A percentile compares a stretch with the other conserved stretches of the same genome.
Evolutionary conservation across 23 tunicate species (phyloP).

Genomic region (Trididemnum miniatum): DNA sequence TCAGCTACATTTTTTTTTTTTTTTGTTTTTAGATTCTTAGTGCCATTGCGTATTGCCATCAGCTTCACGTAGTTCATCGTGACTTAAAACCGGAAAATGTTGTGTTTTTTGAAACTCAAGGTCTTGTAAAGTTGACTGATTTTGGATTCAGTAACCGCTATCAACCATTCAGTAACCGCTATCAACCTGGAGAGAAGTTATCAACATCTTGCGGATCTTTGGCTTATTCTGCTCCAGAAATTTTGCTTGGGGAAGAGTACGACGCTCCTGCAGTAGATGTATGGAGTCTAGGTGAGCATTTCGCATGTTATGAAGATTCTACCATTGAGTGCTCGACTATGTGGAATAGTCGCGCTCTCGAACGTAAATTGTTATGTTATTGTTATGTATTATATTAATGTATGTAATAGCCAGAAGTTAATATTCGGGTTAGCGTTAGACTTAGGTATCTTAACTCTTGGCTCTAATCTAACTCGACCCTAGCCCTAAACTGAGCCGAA

Average conservation of each 20-base stretch:
- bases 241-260: conserved; percentile 96
- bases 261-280: conserved; percentile 99
- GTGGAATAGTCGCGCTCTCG: too few species aligned
- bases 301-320: too few species aligned
- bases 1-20: too few species aligned
- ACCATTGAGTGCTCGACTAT: too few species aligned
- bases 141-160: conserved; percentile 93
- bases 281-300: conserved; percentile 85
- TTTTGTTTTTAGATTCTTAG: conserved; percentile 71
- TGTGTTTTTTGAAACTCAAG: conserved; percentile 90
- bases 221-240: conserved; percentile 99
- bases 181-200: conserved; percentile 80
- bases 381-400: too few species aligned
- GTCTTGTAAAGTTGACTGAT: conserved; percentile 93
- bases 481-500: too few species aligned
- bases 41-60: conserved; percentile 96
- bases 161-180: too few species aligned
- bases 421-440: too few species aligned
- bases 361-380: too few species aligned
- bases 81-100: conserved; percentile 98
- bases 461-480: too few species aligned
- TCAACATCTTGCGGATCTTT: conserved; percentile 97
- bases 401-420: too few species aligned
- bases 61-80: conserved; percentile 94
- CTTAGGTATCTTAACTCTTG: too few species aligned